These are phyloP conservation scores for Lepilemur septentrionalis DNA, from an alignment of 2,797 vertebrate genomes.

Conservation along the genomic window DNA sequence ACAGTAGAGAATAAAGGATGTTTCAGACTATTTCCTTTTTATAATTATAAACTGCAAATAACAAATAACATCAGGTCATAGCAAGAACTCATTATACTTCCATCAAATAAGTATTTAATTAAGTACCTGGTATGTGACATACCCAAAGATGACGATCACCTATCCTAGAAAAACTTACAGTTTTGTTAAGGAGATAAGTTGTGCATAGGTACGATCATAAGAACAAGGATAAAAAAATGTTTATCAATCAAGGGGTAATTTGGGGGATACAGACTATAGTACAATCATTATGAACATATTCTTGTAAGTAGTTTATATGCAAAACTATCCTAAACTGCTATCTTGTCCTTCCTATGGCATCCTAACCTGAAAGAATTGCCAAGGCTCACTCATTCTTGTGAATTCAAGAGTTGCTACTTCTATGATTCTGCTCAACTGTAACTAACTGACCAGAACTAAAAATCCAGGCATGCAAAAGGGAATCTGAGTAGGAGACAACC, in stretches of 20 bases:
- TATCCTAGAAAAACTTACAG: neutral
- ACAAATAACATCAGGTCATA: neutral
- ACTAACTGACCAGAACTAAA: neutral
- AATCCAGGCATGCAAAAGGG: neutral
- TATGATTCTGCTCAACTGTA: neutral
- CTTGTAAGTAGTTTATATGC: neutral
- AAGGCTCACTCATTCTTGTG: neutral
- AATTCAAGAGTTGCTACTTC: slow-evolving; percentile 1
- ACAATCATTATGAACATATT: neutral
- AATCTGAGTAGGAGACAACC: neutral
- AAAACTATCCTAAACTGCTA: slow-evolving; percentile 14
- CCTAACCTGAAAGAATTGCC: neutral
- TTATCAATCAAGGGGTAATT: neutral
- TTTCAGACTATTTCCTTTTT: neutral
- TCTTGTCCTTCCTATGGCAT: neutral
- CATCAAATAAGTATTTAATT: neutral
- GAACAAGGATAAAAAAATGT: neutral
- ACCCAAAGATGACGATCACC: neutral
- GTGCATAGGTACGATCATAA: neutral
- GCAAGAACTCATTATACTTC: neutral
- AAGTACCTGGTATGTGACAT: neutral
- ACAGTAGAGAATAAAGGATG: neutral
- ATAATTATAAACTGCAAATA: neutral
- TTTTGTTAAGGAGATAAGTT: neutral
- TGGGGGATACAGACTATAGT: neutral